Evolutionary conservation across 2,797 vertebrate species (phyloP).

Genomic region (Coregonus ussuriensis): DNA sequence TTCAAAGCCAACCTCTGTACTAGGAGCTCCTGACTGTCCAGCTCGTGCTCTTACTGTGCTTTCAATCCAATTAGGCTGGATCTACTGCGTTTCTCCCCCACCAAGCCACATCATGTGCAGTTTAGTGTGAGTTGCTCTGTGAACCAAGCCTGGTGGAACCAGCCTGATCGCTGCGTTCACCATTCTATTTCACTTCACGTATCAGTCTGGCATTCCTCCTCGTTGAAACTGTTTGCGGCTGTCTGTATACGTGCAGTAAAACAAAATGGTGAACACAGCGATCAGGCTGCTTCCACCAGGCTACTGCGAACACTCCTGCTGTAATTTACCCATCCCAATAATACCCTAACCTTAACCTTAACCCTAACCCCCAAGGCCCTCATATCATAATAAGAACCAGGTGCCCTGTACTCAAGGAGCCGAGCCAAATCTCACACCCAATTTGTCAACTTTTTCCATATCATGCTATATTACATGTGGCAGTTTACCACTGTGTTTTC

Average conservation of each 20-base stretch:
- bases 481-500: too few relatives aligned
- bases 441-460: not conserved
- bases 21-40: not conserved
- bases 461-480: too few relatives aligned
- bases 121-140: not conserved
- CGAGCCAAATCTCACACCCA: not conserved
- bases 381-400: not conserved
- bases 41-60: constrained; percentile 5
- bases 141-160: not conserved
- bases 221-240: too few relatives aligned
- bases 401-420: not conserved
- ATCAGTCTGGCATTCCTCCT: not conserved
- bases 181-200: too few relatives aligned
- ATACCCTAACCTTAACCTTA: not conserved
- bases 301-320: too few relatives aligned
- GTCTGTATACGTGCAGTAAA: too few relatives aligned
- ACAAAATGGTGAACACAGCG: too few relatives aligned
- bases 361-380: not conserved
- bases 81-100: not conserved
- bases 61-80: constrained; percentile 27
- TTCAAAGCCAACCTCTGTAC: constrained; percentile 1
- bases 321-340: too few relatives aligned
- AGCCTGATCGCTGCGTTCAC: not conserved
- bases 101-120: not conserved
- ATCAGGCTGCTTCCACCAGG: too few relatives aligned